Conservation (phyloP, 1,140 invertebrate genomes). For the Argopecten irradians region DNA sequence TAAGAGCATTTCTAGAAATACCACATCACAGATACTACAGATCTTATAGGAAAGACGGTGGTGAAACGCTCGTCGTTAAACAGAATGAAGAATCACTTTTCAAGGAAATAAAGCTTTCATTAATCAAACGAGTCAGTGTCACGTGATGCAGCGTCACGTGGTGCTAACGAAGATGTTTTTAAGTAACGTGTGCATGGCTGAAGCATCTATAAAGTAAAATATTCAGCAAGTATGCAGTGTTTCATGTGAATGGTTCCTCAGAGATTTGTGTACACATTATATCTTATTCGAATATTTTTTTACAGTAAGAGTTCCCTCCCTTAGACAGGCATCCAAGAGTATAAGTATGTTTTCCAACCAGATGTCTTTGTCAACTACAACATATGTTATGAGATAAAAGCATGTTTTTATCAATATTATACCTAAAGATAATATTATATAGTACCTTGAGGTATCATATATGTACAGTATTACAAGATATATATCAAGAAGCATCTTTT, state of each 20-base stretch:
- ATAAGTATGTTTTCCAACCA: too few species aligned
- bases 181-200: neutral
- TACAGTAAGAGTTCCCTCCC: neutral
- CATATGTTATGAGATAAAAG: too few species aligned
- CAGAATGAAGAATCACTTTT: neutral
- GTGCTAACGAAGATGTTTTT: neutral
- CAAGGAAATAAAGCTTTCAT: neutral
- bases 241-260: neutral
- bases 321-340: too few species aligned
- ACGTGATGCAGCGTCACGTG: neutral
- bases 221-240: neutral
- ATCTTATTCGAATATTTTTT: neutral
- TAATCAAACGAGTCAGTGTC: neutral
- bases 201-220: neutral
- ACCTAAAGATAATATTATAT: too few species aligned
- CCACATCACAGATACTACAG: neutral
- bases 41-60: neutral
- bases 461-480: too few species aligned
- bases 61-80: neutral
- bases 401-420: too few species aligned
- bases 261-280: neutral
- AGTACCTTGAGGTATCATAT: too few species aligned
- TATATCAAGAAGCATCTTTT: too few species aligned
- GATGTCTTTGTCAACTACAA: too few species aligned
- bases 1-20: neutral